Percentiles rank a stretch among this genome's conserved stretches.
Evolutionary conservation across 2,113 vertebrate genomes (phyloP).

Genomic region (Corapipo altera): DNA sequence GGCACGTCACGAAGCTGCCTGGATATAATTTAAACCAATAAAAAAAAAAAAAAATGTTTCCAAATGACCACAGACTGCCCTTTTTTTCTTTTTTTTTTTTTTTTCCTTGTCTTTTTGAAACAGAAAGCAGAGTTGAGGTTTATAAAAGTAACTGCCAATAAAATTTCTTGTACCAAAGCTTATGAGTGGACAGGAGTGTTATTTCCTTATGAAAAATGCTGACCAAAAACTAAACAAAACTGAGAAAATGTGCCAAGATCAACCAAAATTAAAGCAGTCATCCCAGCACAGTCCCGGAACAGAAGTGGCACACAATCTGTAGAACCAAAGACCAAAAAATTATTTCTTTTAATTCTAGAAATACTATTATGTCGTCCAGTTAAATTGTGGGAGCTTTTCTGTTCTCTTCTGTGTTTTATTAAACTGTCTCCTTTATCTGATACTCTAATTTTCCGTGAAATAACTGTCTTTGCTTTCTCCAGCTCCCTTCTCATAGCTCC

Average conservation of each 20-base stretch:
- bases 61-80: constrained; percentile 78
- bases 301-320: constrained; percentile 82
- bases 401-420: constrained; percentile 61
- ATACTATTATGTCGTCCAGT: constrained; percentile 78
- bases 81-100: not conserved
- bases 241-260: constrained; percentile 77
- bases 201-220: constrained; percentile 82
- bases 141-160: constrained; percentile 79
- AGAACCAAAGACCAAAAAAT: constrained; percentile 55
- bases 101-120: constrained; percentile 20
- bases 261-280: constrained; percentile 65
- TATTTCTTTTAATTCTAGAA: constrained; percentile 48
- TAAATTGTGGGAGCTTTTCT: constrained; percentile 78
- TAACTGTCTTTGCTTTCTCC: constrained; percentile 53
- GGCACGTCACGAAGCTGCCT: constrained; percentile 86
- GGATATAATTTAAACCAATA: constrained; percentile 67
- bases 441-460: constrained; percentile 19
- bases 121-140: constrained; percentile 74
- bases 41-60: constrained; percentile 29
- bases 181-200: constrained; percentile 90
- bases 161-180: constrained; percentile 88
- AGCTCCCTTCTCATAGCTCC: constrained; percentile 67
- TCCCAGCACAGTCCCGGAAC: constrained; percentile 71
- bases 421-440: constrained; percentile 63
- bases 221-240: constrained; percentile 80